Evolutionary conservation across 2,888 invertebrate genomes (phyloP), one percentile per base, ranked within the genome.

Genomic region (Tenthredo amoena): DNA sequence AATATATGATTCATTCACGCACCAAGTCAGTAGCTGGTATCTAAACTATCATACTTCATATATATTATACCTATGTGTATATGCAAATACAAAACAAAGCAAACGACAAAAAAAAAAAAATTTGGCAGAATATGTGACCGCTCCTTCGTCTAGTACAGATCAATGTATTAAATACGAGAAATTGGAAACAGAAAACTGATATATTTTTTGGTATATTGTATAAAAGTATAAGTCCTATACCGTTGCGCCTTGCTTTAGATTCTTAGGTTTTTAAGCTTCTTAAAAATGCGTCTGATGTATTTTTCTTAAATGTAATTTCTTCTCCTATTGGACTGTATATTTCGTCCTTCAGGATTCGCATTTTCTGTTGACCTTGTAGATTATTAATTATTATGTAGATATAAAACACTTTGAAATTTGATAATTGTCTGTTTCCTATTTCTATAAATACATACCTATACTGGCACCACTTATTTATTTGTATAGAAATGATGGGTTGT

Each of bases 91-190:
- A 71, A 34, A 37, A 37, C 6, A 2, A 71, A 71, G 37, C 9
- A n/a, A 37, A 12, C 3, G 1, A 71, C 7, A 34, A 72, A n/a
- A 71, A 71, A 34, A 37, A 7, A 2, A 18, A 71, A 40, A 40
- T 40, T 71, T 1, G 71, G 71, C 71, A 71, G 71, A 71, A 34
- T 40, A 7, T 71, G 3, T 18, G n/a, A 40, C 10, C 71, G 71
- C 37, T 72, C 21, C 40, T n/a, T 72, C 71, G n/a, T n/a, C n/a
- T 72, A 40, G 71, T 72, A 72, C 40, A 72, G 71, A 72, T 72
- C 71, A 72, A n/a, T 31, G 7, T 40, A 62, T 40, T n/a, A n/a
- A 10, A 72, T 72, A 72, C n/a, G 21, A 34, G 9, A 37, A 40
- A 72, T 62, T 26, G 7, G 21, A 62, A n/a, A 55, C n/a, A 55